phyloP scores from a whole-genome alignment of 1,140 invertebrate species.

The Dreissena rostriformis region DNA sequence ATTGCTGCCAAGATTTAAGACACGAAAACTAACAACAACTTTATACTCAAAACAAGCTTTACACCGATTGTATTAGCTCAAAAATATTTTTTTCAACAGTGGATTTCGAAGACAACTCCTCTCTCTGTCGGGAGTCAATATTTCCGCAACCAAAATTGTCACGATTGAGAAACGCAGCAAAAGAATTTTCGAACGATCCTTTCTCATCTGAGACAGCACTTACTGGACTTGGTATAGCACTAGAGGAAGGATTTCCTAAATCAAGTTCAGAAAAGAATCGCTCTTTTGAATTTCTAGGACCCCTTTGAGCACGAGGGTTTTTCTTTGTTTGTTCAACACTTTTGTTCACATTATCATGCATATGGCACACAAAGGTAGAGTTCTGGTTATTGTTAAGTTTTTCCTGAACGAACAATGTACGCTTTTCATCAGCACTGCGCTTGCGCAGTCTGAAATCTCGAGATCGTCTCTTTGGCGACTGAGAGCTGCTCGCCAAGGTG shows the following conservation, averaged over 20 bases:
- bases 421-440: constrained; percentile 51
- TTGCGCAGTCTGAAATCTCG: constrained; percentile 4
- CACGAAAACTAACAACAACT: no score
- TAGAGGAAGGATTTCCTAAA: constrained; percentile 16
- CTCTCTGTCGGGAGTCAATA: no score
- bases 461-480: background rate
- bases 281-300: constrained; percentile 28
- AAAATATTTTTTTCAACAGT: constrained; percentile 43
- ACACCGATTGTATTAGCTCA: constrained; percentile 42
- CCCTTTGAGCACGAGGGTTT: background rate
- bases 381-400: constrained; percentile 50
- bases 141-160: no score
- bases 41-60: no score
- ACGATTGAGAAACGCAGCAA: no score
- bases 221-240: no score
- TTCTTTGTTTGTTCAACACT: background rate
- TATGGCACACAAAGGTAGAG: constrained; percentile 44
- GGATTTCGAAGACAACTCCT: no score
- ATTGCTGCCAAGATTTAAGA: no score
- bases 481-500: constrained; percentile 7
- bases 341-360: constrained; percentile 16
- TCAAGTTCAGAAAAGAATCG: constrained; percentile 48
- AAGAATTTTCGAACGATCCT: no score
- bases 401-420: constrained; percentile 54
- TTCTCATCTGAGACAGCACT: no score